Conservation (phyloP, 2,888 invertebrate species). For the Deilephila elpenor region DNA sequence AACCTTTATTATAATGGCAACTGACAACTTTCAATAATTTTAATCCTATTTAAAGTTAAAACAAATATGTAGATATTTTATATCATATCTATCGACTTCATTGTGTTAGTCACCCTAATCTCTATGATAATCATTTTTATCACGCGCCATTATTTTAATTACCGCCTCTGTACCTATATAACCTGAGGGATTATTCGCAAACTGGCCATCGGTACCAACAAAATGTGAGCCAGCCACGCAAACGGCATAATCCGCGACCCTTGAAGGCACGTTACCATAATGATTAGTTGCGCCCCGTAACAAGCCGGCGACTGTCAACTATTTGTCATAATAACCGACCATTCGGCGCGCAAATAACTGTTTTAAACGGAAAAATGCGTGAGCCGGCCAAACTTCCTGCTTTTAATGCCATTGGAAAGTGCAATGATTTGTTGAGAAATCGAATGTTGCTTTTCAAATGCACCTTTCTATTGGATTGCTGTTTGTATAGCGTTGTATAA, state of each 20-base stretch:
- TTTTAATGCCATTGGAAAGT: background rate
- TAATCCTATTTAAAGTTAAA: no score
- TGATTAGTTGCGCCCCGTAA: background rate
- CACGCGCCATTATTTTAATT: no score
- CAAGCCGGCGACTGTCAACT: conserved; percentile 15
- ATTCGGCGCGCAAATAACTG: conserved; percentile 26
- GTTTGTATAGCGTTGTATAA: background rate
- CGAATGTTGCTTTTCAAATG: conserved; percentile 1
- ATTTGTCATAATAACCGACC: conserved; percentile 29
- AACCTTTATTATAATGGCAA: no score
- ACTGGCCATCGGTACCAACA: background rate
- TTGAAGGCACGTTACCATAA: background rate
- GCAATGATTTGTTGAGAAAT: background rate
- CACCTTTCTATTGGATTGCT: background rate
- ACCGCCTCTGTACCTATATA: no score
- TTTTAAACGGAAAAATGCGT: conserved; percentile 29
- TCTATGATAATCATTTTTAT: no score
- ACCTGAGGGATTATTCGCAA: background rate
- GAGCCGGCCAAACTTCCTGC: conserved; percentile 4
- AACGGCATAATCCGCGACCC: background rate
- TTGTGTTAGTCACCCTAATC: no score
- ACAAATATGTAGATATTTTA: no score
- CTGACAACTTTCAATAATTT: no score
- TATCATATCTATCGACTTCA: no score
- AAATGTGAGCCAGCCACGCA: background rate